Base-by-base conservation (phyloP, 2,888 invertebrate species). In the Idaea straminata region DNA sequence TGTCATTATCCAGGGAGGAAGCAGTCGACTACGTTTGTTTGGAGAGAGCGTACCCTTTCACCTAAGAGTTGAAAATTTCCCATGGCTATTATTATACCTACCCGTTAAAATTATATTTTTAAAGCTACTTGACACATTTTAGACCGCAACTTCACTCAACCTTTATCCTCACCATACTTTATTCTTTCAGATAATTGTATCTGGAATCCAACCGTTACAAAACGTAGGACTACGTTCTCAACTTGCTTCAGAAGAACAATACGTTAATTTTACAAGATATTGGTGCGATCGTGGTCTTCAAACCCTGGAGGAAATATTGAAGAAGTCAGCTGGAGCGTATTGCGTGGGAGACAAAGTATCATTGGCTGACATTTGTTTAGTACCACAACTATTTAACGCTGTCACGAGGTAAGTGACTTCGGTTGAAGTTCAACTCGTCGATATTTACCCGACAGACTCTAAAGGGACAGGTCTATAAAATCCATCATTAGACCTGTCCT, bases 131-230 rank as follows among this genome's bases (percentile, higher is more conserved):
- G 25, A 25, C 25, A 25, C 25, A 25, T 25, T 3, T 25, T 25
- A 25, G 25, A 25, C 25, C 25, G 25, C 25, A 25, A 2, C 25
- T 25, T 25, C 25, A 25, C 10, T 47, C 7, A 15, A 15, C 5
- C 58, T 58, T 57, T 57, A 57, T 57, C n/a, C n/a, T n/a, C 15
- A 13, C 10, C 57, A 57, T 57, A 57, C 57, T 57, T 57, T 57
- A 38, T 34, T 60, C 36, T 70, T 87, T 85, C 80, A 91, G 94
- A 77, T 93, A 1, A 77, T 96, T 64, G 94, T 94, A 2, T 92
- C 95, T 10, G 96, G 95, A 3, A 95, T 95, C 68, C 96, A 96
- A 81, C 96, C 96, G 0, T 77, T 96, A 6, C 96, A 96, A 82
- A 96, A 96, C 81, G 72, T 94, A 0, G 85, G 88, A 3, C 84